Evolutionary conservation across 2,113 vertebrate genomes (phyloP), one percentile per base, ranked within the genome.

Genomic region (Atherinomorus stipes): DNA sequence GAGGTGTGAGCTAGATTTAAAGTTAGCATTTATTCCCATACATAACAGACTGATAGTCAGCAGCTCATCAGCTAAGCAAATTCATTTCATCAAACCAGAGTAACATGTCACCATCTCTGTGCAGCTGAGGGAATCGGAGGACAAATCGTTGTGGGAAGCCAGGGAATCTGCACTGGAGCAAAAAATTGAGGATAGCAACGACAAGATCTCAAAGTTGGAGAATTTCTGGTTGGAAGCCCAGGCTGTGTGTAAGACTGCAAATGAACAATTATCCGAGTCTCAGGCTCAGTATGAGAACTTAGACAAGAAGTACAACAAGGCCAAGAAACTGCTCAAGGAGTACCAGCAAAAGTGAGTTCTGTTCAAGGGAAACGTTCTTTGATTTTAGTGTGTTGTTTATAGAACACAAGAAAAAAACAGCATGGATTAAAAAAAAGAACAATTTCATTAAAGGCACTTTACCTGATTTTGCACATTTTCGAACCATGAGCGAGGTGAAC

Each of bases 271-370:
- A 78, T 90, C 92, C 28, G 96, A 97, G 84, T 95, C 94, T 34
- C 96, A 97, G 83, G 87, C 92, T 64, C 96, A 97, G 78, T 93
- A 94, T 56, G 96, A 97, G 81, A 91, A 91, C 1, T 88, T 97
- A 89, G 96, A 98, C 86, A 98, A 96, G 88, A 97, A 96, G 86
- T 98, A 97, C 88, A 95, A 71, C 91, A 97, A 97, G 80, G 96
- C 96, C 61, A 98, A 97, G 92, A 98, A 98, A 62, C 89, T 97
- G 69, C 92, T 98, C 60, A 97, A 97, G 88, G 96, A 97, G 69
- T 96, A 95, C 88, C 96, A 98, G 70, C 95, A 96, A 80, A 98
- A 96, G 96, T 98, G 89, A 94, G 95, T 94, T 65, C 8, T 34
- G 7, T 9, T 34, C 4, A 34, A 1, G 4, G 7, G 7, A 34